phyloP scores from a whole-genome alignment of 2,797 vertebrate genomes.

The Pseudomugil gertrudae region DNA sequence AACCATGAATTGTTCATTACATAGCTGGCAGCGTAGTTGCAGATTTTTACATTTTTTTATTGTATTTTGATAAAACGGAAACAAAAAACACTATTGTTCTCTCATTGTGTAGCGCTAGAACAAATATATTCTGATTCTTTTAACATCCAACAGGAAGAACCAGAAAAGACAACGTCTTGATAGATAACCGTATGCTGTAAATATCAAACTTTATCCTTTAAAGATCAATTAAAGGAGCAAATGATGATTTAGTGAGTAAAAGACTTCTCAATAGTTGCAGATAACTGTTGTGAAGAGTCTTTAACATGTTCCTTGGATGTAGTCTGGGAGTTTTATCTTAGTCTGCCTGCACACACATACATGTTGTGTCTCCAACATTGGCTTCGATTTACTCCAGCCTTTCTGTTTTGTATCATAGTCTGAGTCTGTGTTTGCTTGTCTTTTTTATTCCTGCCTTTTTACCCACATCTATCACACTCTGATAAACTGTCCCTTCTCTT shows the following conservation, averaged over 20 bases:
- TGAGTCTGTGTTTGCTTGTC: conserved; percentile 40
- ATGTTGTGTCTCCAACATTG: conserved; percentile 35
- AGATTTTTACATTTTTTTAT: background rate
- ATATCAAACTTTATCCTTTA: background rate
- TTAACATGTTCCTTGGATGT: background rate
- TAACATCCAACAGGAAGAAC: background rate
- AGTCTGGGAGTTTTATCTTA: background rate
- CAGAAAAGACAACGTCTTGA: background rate
- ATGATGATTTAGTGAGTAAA: background rate
- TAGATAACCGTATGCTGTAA: background rate
- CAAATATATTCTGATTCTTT: too few species aligned
- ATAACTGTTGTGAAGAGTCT: background rate
- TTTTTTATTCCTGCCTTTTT: conserved; percentile 34
- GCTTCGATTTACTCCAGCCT: conserved; percentile 26
- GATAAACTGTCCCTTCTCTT: conserved; percentile 56
- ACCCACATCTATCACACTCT: conserved; percentile 44
- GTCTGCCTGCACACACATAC: conserved; percentile 7
- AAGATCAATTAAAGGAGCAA: too few species aligned
- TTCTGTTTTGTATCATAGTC: conserved; percentile 50
- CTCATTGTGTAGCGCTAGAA: too few species aligned
- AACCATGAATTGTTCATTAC: background rate
- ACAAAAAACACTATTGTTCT: too few species aligned
- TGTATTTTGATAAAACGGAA: background rate
- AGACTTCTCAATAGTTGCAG: background rate
- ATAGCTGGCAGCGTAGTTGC: background rate